A percentile compares a stretch with the other conserved stretches of the same genome.
Conservation (phyloP, 2,888 invertebrate species). For the Chloroclystis v-ata region DNA sequence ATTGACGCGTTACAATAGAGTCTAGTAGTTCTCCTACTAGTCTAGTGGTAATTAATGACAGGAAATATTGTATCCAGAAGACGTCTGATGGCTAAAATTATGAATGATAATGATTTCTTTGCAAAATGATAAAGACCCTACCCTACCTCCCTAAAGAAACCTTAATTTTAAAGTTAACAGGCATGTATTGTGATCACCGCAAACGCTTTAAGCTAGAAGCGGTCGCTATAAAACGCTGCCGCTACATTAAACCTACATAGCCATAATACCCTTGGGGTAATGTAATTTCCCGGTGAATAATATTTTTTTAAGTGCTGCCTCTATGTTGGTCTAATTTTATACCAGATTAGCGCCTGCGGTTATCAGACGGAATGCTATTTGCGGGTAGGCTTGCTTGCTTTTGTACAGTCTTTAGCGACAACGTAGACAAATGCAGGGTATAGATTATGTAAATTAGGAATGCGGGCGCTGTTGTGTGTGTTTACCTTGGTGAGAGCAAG, state of each 20-base stretch:
- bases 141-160: no score
- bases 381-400: constrained; percentile 1
- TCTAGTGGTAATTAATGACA: no score
- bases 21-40: no score
- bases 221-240: neutral
- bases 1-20: no score
- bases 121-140: no score
- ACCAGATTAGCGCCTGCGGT: constrained; percentile 20
- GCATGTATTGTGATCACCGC: no score
- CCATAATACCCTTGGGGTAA: constrained; percentile 47
- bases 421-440: constrained; percentile 1
- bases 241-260: neutral
- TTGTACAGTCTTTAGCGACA: constrained; percentile 7
- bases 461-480: neutral
- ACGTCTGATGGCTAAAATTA: no score
- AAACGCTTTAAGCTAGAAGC: no score
- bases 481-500: neutral
- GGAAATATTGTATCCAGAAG: no score
- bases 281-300: constrained; percentile 45
- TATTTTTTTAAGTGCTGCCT: constrained; percentile 39
- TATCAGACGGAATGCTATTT: constrained; percentile 13
- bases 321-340: constrained; percentile 24
- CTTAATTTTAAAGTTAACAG: no score
- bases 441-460: constrained; percentile 4
- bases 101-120: no score